Evolutionary conservation across 2,888 invertebrate species (phyloP).

Genomic region (Parnassius mnemosyne): DNA sequence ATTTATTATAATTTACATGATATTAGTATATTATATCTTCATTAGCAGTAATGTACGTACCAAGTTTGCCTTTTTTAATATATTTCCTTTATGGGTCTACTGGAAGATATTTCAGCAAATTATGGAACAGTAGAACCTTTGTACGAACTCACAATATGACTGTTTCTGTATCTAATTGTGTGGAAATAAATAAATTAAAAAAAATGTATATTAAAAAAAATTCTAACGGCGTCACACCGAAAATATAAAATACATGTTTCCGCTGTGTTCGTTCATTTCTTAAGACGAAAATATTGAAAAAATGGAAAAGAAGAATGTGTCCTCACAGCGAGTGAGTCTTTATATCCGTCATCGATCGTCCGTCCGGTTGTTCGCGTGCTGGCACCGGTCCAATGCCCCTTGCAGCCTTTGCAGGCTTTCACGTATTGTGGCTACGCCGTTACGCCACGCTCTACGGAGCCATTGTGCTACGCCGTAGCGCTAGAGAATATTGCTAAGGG

Average conservation of each 20-base stretch:
- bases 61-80: too few relatives aligned
- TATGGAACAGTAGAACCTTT: too few relatives aligned
- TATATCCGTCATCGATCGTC: conserved; percentile 32
- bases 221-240: neutral
- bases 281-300: conserved; percentile 22
- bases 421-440: conserved; percentile 34
- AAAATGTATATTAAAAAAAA: neutral
- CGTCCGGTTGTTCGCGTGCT: conserved; percentile 28
- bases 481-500: conserved; percentile 30
- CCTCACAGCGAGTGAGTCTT: conserved; percentile 16
- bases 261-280: conserved; percentile 14
- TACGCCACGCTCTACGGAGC: conserved; percentile 25
- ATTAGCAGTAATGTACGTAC: too few relatives aligned
- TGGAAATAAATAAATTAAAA: neutral
- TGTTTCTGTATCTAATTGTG: too few relatives aligned
- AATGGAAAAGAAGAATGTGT: conserved; percentile 21
- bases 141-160: too few relatives aligned
- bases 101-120: too few relatives aligned
- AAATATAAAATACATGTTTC: neutral
- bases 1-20: too few relatives aligned
- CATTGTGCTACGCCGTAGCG: conserved; percentile 39
- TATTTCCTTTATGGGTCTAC: too few relatives aligned
- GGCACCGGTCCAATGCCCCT: conserved; percentile 35
- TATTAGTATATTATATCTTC: too few relatives aligned
- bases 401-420: conserved; percentile 30